Conservation (phyloP, 2,113 vertebrate species). For the Festucalex cinctus region DNA sequence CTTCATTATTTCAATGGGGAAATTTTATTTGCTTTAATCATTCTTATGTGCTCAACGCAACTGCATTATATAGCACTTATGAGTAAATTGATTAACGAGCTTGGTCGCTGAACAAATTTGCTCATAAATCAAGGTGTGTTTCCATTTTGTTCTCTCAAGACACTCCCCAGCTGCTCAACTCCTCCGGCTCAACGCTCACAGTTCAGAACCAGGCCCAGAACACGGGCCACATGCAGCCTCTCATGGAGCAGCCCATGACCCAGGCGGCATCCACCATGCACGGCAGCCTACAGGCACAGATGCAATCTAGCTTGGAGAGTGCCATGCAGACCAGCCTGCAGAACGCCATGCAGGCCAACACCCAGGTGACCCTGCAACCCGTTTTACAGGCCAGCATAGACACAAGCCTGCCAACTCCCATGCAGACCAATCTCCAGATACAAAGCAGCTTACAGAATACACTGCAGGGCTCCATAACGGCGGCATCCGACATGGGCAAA, state of each 20-base stretch:
- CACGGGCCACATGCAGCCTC: slow-evolving; percentile 80
- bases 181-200: slow-evolving; percentile 76
- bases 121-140: neutral
- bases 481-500: slow-evolving; percentile 87
- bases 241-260: slow-evolving; percentile 84
- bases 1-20: too few species aligned
- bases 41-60: neutral
- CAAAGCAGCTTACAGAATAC: slow-evolving; percentile 62
- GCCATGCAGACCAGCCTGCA: slow-evolving; percentile 60
- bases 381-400: slow-evolving; percentile 53
- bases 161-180: slow-evolving; percentile 83
- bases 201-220: slow-evolving; percentile 83
- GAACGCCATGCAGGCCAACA: slow-evolving; percentile 58
- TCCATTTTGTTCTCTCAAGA: slow-evolving; percentile 59
- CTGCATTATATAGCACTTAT: neutral
- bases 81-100: neutral
- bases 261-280: slow-evolving; percentile 74
- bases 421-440: slow-evolving; percentile 64
- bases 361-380: slow-evolving; percentile 47
- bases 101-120: neutral
- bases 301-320: slow-evolving; percentile 52
- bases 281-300: slow-evolving; percentile 61
- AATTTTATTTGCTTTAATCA: neutral
- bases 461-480: slow-evolving; percentile 55
- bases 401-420: slow-evolving; percentile 51